phyloP scores from a whole-genome alignment of 1,140 invertebrate genomes.

The Orius insidiosus region DNA sequence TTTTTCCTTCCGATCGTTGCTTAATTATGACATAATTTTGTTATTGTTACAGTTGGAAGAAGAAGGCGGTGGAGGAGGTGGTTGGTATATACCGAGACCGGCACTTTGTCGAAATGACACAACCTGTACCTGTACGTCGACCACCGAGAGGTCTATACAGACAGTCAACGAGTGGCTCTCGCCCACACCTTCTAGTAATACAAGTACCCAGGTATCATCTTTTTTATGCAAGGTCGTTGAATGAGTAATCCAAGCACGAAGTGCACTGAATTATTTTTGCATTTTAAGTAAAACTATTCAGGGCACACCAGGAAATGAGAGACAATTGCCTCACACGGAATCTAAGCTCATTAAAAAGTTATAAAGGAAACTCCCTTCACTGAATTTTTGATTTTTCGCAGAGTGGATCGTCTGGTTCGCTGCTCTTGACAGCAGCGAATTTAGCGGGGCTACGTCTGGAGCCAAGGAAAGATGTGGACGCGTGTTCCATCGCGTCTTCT shows the following conservation, averaged over 20 bases:
- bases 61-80: constrained; percentile 15
- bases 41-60: constrained; percentile 12
- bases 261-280: too few species aligned
- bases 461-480: constrained; percentile 32
- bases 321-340: too few species aligned
- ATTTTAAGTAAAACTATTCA: too few species aligned
- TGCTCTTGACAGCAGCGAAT: constrained; percentile 58
- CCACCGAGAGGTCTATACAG: constrained; percentile 17
- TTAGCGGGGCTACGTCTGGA: constrained; percentile 43
- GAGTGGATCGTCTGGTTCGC: constrained; percentile 59
- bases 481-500: constrained; percentile 58
- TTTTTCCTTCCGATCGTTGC: too few species aligned
- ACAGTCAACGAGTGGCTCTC: constrained; percentile 20
- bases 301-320: too few species aligned
- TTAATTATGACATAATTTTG: neutral
- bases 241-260: too few species aligned
- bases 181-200: constrained; percentile 37
- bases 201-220: constrained; percentile 47
- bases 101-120: constrained; percentile 19
- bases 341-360: too few species aligned
- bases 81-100: constrained; percentile 22
- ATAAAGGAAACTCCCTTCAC: too few species aligned
- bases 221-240: too few species aligned
- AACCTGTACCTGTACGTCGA: constrained; percentile 15
- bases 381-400: constrained; percentile 27